These are phyloP conservation scores for Drosophila athabasca DNA, from an alignment of 1,140 invertebrate species.

Conservation along the genomic window DNA sequence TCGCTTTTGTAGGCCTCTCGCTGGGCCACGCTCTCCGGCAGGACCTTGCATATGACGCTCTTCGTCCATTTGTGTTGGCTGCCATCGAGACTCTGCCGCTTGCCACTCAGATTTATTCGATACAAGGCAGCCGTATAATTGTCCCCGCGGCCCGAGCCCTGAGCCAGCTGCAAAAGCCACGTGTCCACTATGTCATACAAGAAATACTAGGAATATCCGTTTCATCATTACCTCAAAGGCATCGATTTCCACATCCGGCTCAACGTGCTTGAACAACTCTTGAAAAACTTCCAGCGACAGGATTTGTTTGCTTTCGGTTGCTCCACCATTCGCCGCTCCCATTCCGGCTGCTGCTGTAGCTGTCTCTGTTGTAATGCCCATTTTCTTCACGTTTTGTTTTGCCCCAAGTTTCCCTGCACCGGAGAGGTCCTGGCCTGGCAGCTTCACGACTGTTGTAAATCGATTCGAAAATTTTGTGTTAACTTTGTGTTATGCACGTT, in stretches of 20 bases:
- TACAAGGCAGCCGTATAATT: slow-evolving; percentile 90
- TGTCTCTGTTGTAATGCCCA: slow-evolving; percentile 69
- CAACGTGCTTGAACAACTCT: slow-evolving; percentile 71
- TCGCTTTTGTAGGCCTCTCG: slow-evolving; percentile 89
- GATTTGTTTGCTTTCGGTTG: slow-evolving; percentile 49
- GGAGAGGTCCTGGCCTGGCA: slow-evolving; percentile 1
- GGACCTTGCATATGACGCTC: slow-evolving; percentile 88
- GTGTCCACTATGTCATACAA: slow-evolving; percentile 17
- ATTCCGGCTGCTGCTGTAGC: slow-evolving; percentile 39
- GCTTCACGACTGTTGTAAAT: not conserved
- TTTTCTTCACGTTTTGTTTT: slow-evolving; percentile 36
- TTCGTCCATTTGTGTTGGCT: slow-evolving; percentile 85
- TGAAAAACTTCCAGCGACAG: slow-evolving; percentile 71
- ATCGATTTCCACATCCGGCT: slow-evolving; percentile 79
- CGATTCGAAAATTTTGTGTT: slow-evolving; percentile 10
- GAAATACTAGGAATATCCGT: slow-evolving; percentile 1
- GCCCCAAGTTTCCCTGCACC: not conserved
- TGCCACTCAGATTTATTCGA: slow-evolving; percentile 86
- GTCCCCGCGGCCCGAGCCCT: slow-evolving; percentile 88
- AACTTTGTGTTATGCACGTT: slow-evolving; percentile 26
- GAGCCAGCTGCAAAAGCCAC: slow-evolving; percentile 85
- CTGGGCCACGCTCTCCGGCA: slow-evolving; percentile 87
- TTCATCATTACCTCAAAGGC: slow-evolving; percentile 64
- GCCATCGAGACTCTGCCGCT: slow-evolving; percentile 80
- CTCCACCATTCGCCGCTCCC: slow-evolving; percentile 50